A percentile compares a stretch with the other conserved stretches of the same genome.
phyloP scores from a whole-genome alignment of 2,113 vertebrate species.

The Platysteira castanea region DNA sequence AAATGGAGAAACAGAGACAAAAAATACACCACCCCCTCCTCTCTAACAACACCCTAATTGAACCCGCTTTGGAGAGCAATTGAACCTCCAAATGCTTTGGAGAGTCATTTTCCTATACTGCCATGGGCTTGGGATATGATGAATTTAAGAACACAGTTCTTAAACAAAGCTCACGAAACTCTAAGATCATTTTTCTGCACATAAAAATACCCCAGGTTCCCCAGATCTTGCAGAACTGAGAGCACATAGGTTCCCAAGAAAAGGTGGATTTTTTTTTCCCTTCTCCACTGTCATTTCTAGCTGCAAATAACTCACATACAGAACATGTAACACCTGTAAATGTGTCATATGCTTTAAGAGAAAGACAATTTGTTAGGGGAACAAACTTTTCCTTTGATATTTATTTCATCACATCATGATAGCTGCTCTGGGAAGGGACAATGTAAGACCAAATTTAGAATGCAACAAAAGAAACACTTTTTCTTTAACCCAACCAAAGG shows the following conservation, averaged over 20 bases:
- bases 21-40: neutral
- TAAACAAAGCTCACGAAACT: neutral
- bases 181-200: neutral
- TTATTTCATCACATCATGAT: neutral
- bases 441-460: neutral
- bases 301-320: neutral
- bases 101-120: neutral
- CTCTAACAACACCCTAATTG: neutral
- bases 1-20: neutral
- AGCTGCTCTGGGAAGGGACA: neutral
- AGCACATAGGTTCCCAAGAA: neutral
- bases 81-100: too few species aligned
- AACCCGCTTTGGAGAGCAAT: neutral
- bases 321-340: neutral
- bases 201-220: neutral
- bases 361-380: neutral
- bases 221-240: neutral
- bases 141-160: neutral
- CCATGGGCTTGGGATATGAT: neutral
- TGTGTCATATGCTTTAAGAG: neutral
- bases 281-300: neutral
- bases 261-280: neutral
- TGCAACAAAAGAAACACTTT: neutral
- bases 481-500: neutral
- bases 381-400: neutral